Evolutionary conservation across 1,140 invertebrate genomes (phyloP).

Genomic region (Nephotettix cincticeps): DNA sequence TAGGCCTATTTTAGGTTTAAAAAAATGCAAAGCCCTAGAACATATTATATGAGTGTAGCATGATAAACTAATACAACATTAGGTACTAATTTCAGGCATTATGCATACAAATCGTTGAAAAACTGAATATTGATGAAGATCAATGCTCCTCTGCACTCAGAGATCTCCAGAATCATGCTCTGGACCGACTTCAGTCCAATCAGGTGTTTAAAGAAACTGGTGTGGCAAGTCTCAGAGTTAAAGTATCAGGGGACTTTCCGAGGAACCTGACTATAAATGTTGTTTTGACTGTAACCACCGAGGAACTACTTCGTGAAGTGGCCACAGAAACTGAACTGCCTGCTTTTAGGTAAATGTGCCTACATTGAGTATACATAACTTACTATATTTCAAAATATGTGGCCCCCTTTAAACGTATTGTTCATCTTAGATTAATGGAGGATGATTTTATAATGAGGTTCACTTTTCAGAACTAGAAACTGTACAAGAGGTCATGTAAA

Average conservation of each 20-base stretch:
- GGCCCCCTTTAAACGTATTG: too few species aligned
- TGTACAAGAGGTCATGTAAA: too few species aligned
- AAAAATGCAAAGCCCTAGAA: too few species aligned
- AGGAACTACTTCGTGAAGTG: constrained; percentile 56
- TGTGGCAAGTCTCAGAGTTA: constrained; percentile 60
- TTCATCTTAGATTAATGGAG: too few species aligned
- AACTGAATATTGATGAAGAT: constrained; percentile 5
- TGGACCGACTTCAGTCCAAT: constrained; percentile 63
- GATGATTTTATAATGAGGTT: too few species aligned
- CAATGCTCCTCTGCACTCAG: constrained; percentile 18
- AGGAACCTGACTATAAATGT: constrained; percentile 51
- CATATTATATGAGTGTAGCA: too few species aligned
- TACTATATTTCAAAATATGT: too few species aligned
- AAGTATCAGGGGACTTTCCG: constrained; percentile 49
- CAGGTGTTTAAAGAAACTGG: constrained; percentile 63
- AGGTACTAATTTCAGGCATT: constrained; percentile 22
- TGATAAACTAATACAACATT: too few species aligned
- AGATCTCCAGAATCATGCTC: constrained; percentile 61
- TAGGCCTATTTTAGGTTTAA: too few species aligned
- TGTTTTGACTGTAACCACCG: constrained; percentile 51
- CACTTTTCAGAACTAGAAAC: too few species aligned
- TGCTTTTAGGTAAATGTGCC: too few species aligned
- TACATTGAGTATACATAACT: too few species aligned
- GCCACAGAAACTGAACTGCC: constrained; percentile 50
- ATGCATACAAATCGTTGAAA: background rate